Base-by-base conservation (phyloP, 2,797 vertebrate genomes). In the Vultur gryphus region DNA sequence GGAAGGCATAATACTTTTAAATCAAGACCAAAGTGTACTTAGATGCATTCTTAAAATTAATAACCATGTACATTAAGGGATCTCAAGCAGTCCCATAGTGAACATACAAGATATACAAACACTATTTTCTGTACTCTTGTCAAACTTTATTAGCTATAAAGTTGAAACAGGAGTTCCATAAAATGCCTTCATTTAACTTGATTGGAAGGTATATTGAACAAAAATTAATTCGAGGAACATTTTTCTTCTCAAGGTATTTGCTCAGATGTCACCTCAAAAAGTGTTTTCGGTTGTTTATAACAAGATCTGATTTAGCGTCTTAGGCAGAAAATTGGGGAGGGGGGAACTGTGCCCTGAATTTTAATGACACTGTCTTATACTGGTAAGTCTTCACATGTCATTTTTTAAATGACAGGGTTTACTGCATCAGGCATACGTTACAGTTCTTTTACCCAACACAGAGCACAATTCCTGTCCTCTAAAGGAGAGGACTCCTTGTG, bases 121-220 rank as follows among this genome's bases (percentile, higher is more conserved):
- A 66, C 64, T 95, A 59, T 96, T 94, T 96, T 90, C 82, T 69
- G 52, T 57, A 80, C 52, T 95, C 71, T 76, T 87, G 84, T 82
- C 80, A 97, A 84, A 94, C 43, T 54, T 79, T 23, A 92, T 92
- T 88, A 93, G 49, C 62, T 86, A 79, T 93, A 55, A 96, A 95
- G 78, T 26, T 95, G 93, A 97, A 93, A 79, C 70, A 89, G 83
- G 61, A 94, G 87, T 88, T 87, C 49, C 88, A 97, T 83, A 95
- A 95, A 96, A 94, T 59, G 49, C 71, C 39, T 94, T 91, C 48
- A 95, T 95, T 94, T 96, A 92, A 96, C 83, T 85, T 95, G 91
- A 97, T 39, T 96, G 54, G 75, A 96, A 97, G 17, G 54, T 57
- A 87, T 88, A 95, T 29, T 87, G 87, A 96, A 95, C 19, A 92